Conservation (phyloP, 2,888 invertebrate species). For the Meteorus colon region DNA sequence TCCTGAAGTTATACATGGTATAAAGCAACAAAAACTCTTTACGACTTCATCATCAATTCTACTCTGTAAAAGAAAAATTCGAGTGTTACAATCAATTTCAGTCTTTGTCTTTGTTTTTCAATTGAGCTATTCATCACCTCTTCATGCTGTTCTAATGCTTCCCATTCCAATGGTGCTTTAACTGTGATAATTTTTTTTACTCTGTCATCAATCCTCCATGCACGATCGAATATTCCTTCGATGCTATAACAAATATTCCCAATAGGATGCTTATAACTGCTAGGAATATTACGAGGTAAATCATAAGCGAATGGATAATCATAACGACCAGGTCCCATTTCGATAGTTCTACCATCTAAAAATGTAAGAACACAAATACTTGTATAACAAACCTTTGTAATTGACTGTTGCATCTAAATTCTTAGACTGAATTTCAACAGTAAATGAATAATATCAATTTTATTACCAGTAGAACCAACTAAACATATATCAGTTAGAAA, state of each 20-base stretch:
- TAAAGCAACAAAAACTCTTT: constrained; percentile 74
- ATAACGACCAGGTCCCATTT: constrained; percentile 80
- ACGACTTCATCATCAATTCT: constrained; percentile 45
- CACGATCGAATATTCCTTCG: constrained; percentile 83
- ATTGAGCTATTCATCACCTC: constrained; percentile 75
- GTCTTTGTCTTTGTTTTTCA: not conserved
- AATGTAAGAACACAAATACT: not conserved
- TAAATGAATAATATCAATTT: constrained; percentile 5
- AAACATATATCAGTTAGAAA: constrained; percentile 83
- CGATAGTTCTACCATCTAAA: constrained; percentile 77
- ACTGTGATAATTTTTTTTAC: constrained; percentile 86
- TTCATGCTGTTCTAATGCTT: constrained; percentile 74
- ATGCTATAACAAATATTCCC: constrained; percentile 87
- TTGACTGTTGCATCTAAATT: not conserved
- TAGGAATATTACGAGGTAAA: constrained; percentile 82
- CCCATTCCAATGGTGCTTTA: constrained; percentile 85
- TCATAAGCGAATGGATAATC: constrained; percentile 85
- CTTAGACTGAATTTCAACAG: not conserved
- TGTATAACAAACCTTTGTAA: not conserved
- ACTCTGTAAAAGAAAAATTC: constrained; percentile 47
- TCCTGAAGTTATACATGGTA: constrained; percentile 80
- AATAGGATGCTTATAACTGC: constrained; percentile 80
- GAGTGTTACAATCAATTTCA: not conserved
- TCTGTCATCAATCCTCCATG: constrained; percentile 88
- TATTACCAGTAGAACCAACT: constrained; percentile 78